Conservation (phyloP, 1,140 invertebrate genomes). For the Brachionus plicatilis region DNA sequence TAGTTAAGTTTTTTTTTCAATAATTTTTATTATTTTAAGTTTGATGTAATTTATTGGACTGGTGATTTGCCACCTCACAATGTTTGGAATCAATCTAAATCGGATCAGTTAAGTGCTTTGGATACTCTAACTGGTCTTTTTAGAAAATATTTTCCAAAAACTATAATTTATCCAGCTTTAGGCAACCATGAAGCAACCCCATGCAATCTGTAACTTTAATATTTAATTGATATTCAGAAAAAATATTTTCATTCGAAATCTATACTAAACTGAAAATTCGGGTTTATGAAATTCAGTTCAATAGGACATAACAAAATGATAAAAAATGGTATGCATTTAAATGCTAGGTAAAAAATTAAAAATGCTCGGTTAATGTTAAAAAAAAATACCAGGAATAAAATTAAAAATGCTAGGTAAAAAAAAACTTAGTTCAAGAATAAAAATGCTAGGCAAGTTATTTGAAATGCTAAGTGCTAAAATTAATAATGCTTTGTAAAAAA, state of each 20-base stretch:
- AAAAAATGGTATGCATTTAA: too few species aligned
- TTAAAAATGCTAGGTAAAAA: too few species aligned
- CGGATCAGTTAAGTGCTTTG: conserved; percentile 77
- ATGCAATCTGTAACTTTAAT: neutral
- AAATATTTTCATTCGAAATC: neutral
- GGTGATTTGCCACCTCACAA: conserved; percentile 93
- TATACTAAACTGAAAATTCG: too few species aligned
- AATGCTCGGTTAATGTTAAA: too few species aligned
- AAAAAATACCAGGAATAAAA: too few species aligned
- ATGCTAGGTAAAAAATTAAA: too few species aligned
- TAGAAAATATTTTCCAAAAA: conserved; percentile 69
- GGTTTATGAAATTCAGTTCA: too few species aligned
- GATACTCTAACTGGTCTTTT: conserved; percentile 73
- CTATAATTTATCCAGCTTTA: conserved; percentile 83
- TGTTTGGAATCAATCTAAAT: conserved; percentile 89
- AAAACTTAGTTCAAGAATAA: too few species aligned
- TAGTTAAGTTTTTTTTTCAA: neutral
- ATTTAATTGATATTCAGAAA: neutral
- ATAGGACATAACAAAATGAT: too few species aligned
- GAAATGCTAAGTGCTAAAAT: too few species aligned
- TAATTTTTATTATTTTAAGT: conserved; percentile 7
- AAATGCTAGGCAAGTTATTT: too few species aligned
- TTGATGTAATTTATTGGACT: conserved; percentile 93
- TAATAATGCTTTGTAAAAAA: too few species aligned
- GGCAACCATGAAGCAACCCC: conserved; percentile 80